Base-by-base conservation (phyloP, 2,888 invertebrate species). In the Clepsis dumicolana region DNA sequence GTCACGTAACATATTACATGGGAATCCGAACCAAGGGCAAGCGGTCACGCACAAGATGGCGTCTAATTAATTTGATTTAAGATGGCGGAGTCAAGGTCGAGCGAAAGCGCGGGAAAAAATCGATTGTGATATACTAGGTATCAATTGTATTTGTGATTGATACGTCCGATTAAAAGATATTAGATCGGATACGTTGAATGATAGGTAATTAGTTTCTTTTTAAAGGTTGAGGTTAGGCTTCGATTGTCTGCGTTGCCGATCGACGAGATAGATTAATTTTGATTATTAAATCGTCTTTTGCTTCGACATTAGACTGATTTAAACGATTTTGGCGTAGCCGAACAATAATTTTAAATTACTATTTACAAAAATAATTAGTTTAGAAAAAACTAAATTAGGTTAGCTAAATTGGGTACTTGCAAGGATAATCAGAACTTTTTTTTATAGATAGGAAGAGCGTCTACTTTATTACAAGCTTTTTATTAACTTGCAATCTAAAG, bases 141-240 rank as follows among this genome's bases (percentile, higher is more conserved):
- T 32, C 38, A 53, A 63, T 63, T 77, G 77, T 57, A 27, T 62
- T 62, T 56, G 61, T 57, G 56, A 67, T 66, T 56, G 61, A 61
- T 66, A 44, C 21, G 25, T 54, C 48, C 54, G 56, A 62, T 67
- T 54, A 27, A 50, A 56, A 56, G 56, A 64, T 64, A 4, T 24
- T 50, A 41, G 52, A 35, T 21, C 50, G 35, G 35, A 57, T 56
- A 48, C 16, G 21, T 18, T 21, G 54, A 57, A 35, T 59, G 64
- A 65, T 65, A 50, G 57, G 48, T 65, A 57, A 21, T 48, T 48
- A 48, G 35, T 78, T 79, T 76, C 77, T 81, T 80, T 78, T 57
- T 71, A 83, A 84, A 85, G 84, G 81, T 85, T 77, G 79, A 83
- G 85, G 85, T 77, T 61, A 52, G 32, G 12, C 10, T 52, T 54